phyloP scores from a whole-genome alignment of 1,140 invertebrate genomes.

The Lepidotrigona ventralis region DNA sequence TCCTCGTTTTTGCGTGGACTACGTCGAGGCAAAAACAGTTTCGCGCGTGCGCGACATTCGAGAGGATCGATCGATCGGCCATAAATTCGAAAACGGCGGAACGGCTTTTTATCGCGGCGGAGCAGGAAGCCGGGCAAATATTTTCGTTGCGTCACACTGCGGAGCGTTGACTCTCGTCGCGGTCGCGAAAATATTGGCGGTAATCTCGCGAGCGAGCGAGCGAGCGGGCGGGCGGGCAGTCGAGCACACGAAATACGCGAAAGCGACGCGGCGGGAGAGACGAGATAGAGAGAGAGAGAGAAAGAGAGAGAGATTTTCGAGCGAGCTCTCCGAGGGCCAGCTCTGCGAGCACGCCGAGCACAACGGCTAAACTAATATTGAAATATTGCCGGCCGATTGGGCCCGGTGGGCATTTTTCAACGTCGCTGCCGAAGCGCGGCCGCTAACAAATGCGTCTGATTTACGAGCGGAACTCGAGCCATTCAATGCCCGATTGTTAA shows the following conservation, averaged over 20 bases:
- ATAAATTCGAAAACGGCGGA: slow-evolving; percentile 18
- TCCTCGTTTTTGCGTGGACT: background rate
- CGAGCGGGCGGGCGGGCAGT: too few relatives aligned
- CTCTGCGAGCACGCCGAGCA: slow-evolving; percentile 28
- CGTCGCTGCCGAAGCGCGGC: slow-evolving; percentile 69
- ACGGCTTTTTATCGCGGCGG: background rate
- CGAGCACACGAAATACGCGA: background rate
- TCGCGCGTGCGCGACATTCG: background rate
- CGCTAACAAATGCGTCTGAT: slow-evolving; percentile 71
- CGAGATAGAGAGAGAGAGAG: background rate
- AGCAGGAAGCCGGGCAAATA: slow-evolving; percentile 44
- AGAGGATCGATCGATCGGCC: slow-evolving; percentile 14
- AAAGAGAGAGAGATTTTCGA: background rate
- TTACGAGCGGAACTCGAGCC: slow-evolving; percentile 52
- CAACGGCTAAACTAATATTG: slow-evolving; percentile 75
- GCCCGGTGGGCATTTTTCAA: slow-evolving; percentile 67
- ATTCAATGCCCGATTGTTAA: slow-evolving; percentile 72
- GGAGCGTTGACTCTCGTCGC: slow-evolving; percentile 11
- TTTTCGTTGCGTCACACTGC: slow-evolving; percentile 35
- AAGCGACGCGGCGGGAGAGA: background rate
- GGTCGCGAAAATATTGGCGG: slow-evolving; percentile 33
- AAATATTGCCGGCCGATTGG: slow-evolving; percentile 76
- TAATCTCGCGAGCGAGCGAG: slow-evolving; percentile 22
- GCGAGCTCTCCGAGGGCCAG: background rate
- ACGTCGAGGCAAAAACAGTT: background rate